Evolutionary conservation across 2,797 vertebrate genomes (phyloP), one percentile per base, ranked within the genome.

Genomic region (Bucorvus abyssinicus): DNA sequence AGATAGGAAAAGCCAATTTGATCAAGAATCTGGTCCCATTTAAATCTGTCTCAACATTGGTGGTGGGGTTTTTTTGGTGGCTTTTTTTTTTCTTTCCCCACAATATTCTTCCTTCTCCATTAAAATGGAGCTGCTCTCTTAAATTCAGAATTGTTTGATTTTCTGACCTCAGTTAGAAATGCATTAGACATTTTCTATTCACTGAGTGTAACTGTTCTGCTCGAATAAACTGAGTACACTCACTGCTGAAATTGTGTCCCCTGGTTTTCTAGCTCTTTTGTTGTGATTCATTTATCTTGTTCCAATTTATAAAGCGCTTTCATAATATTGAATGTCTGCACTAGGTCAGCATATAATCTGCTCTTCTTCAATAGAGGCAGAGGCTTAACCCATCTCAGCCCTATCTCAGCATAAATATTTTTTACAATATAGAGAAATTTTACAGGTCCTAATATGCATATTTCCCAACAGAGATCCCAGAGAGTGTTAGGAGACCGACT

Each of bases 251-350:
- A 96, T 67, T 49, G 84, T 91, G 63, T 86, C 78, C 78, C 78
- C 80, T 6, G 26, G 82, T 95, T 95, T 97, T 95, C 95, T 20
- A 74, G 89, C 67, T 93, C 76, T 71, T 94, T 95, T 94, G 89
- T 89, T 95, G 94, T 85, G 92, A 96, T 74, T 94, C 94, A 94
- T 96, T 96, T 96, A 95, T 96, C 85, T 91, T 84, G 71, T 88
- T 96, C 77, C 70, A 95, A 80, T 96, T 97, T 88, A 95, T 86
- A 80, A 97, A 97, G 56, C 11, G 5, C 73, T 92, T 90, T 93
- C 94, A 95, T 96, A 96, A 96, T 90, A 97, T 22, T 74, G 65
- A 96, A 95, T 94, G 91, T 61, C 78, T 75, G 61, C 83, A 90
- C 75, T 96, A 87, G 87, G 93, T 90, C 96, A 95, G 87, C 76